Conservation (phyloP, 2,888 invertebrate species). For the Hydroisotoma schaefferi region DNA sequence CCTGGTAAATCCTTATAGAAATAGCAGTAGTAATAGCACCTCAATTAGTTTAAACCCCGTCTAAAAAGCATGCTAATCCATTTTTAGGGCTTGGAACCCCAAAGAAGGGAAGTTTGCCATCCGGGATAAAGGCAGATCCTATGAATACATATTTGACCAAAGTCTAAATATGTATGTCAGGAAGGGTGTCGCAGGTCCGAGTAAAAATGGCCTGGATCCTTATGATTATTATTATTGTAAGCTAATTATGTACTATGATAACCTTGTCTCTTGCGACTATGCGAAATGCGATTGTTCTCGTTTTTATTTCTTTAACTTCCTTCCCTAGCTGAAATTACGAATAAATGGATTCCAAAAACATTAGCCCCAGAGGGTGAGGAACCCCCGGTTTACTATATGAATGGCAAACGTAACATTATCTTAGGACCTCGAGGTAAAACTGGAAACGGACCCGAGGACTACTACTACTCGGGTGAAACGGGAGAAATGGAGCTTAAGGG, state of each 20-base stretch:
- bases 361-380: not conserved
- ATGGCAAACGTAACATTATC: conserved; percentile 4
- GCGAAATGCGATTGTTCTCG: no score
- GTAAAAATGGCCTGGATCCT: conserved; percentile 14
- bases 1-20: conserved; percentile 8
- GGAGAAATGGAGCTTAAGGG: conserved; percentile 18
- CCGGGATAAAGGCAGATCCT: conserved; percentile 7
- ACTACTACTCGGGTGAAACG: conserved; percentile 24
- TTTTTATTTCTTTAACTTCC: no score
- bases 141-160: conserved; percentile 23
- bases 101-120: conserved; percentile 20
- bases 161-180: conserved; percentile 14
- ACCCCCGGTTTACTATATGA: not conserved
- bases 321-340: conserved; percentile 15
- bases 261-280: no score
- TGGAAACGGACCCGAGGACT: conserved; percentile 21
- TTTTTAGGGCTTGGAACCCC: conserved; percentile 25
- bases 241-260: no score
- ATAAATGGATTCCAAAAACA: conserved; percentile 18
- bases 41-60: not conserved
- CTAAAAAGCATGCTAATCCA: not conserved
- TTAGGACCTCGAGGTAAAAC: conserved; percentile 19
- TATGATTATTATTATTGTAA: conserved; percentile 26
- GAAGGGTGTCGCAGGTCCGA: conserved; percentile 10
- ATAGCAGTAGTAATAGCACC: no score